Conservation (phyloP, 2,888 invertebrate species). For the Azorinus chamasolen region DNA sequence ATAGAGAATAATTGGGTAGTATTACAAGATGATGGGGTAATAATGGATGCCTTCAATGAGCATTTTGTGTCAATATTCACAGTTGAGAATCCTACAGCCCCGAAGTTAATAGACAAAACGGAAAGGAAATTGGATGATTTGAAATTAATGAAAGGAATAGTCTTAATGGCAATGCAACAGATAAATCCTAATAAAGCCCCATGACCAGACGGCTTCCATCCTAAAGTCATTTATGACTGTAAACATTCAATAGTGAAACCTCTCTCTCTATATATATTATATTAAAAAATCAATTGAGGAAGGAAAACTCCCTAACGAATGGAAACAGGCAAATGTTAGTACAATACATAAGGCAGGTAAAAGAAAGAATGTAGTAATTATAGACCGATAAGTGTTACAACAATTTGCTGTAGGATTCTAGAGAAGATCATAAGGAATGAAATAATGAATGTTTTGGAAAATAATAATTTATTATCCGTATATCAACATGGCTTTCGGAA, state of each 20-base stretch:
- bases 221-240: neutral
- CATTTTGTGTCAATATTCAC: no score
- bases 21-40: no score
- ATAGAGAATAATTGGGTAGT: no score
- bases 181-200: conserved; percentile 1
- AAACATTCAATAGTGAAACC: neutral
- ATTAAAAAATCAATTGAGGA: conserved; percentile 10
- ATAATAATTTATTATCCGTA: conserved; percentile 17
- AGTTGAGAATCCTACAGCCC: no score
- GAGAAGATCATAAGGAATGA: conserved; percentile 19
- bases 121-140: no score
- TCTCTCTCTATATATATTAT: conserved; percentile 11
- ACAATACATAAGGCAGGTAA: conserved; percentile 20
- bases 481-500: conserved; percentile 37
- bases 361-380: conserved; percentile 18
- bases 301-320: conserved; percentile 20
- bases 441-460: conserved; percentile 15
- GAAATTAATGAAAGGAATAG: neutral
- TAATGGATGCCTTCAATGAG: no score
- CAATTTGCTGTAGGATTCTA: conserved; percentile 25
- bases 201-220: neutral
- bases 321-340: conserved; percentile 31
- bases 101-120: no score
- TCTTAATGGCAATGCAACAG: neutral
- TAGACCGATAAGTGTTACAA: conserved; percentile 31